Evolutionary conservation across 2,113 vertebrate genomes (phyloP).

Genomic region (Phocoena phocoena): DNA sequence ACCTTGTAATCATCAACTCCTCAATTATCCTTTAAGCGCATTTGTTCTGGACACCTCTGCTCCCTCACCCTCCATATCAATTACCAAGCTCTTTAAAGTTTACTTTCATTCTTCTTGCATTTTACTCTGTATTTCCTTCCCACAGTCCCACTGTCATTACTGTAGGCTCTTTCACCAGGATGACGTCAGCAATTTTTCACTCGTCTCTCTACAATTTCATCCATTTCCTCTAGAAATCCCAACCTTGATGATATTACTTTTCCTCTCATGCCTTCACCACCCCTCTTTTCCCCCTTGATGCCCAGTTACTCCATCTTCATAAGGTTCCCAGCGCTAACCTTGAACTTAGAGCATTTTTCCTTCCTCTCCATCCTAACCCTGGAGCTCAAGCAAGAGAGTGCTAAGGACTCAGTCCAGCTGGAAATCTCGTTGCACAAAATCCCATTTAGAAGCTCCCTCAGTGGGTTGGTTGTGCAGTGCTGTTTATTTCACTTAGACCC

Average conservation of each 20-base stretch:
- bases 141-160: accelerated
- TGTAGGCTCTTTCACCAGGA: not conserved
- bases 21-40: accelerated
- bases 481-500: not conserved
- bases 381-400: not conserved
- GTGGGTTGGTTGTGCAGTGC: accelerated
- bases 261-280: not conserved
- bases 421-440: accelerated
- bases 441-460: accelerated
- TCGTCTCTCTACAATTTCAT: not conserved
- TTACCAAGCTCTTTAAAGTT: not conserved
- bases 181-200: accelerated
- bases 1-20: accelerated
- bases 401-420: too few species aligned
- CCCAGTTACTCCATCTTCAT: accelerated
- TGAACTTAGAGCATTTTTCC: not conserved
- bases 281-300: too few species aligned
- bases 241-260: accelerated
- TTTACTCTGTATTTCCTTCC: not conserved
- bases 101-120: not conserved
- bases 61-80: accelerated
- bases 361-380: too few species aligned
- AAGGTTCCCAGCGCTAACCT: not conserved
- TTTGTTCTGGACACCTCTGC: accelerated
- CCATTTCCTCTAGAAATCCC: not conserved